phyloP scores from a whole-genome alignment of 2,113 vertebrate species.

The Paramisgurnus dabryanus region DNA sequence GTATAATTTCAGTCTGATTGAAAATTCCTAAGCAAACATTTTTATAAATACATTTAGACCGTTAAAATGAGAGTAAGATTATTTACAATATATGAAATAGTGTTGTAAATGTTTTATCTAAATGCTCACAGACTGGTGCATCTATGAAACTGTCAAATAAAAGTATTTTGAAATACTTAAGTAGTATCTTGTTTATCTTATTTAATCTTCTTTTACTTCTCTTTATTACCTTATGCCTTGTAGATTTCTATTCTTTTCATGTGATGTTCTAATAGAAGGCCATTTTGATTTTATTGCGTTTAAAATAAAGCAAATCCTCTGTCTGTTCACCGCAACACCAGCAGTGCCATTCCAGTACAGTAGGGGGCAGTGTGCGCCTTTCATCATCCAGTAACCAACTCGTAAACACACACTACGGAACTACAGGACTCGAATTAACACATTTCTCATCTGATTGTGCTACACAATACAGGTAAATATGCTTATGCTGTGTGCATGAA shows the following conservation, averaged over 20 bases:
- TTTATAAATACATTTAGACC: too few relatives aligned
- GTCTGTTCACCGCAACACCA: too few relatives aligned
- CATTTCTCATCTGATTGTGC: slow-evolving; percentile 12
- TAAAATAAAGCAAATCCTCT: too few relatives aligned
- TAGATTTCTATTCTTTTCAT: slow-evolving; percentile 20
- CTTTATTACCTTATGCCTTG: slow-evolving; percentile 43
- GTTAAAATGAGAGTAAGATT: background rate
- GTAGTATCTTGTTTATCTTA: too few relatives aligned
- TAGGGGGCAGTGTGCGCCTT: slow-evolving; percentile 30
- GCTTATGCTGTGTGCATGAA: background rate
- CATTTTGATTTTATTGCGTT: too few relatives aligned
- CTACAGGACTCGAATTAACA: slow-evolving; percentile 13
- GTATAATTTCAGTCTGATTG: slow-evolving; percentile 11
- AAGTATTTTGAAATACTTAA: background rate
- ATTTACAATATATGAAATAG: background rate
- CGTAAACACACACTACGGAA: slow-evolving; percentile 51
- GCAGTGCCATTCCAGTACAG: slow-evolving; percentile 16
- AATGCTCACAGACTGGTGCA: slow-evolving; percentile 19
- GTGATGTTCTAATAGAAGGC: too few relatives aligned
- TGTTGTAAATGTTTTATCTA: slow-evolving; percentile 20
- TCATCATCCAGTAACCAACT: background rate
- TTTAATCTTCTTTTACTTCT: background rate
- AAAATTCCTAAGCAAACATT: background rate
- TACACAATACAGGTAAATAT: slow-evolving; percentile 26
- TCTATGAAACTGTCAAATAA: slow-evolving; percentile 18